These are phyloP conservation scores for Austrofundulus limnaeus DNA, from an alignment of 2,113 vertebrate genomes.

Conservation along the genomic window DNA sequence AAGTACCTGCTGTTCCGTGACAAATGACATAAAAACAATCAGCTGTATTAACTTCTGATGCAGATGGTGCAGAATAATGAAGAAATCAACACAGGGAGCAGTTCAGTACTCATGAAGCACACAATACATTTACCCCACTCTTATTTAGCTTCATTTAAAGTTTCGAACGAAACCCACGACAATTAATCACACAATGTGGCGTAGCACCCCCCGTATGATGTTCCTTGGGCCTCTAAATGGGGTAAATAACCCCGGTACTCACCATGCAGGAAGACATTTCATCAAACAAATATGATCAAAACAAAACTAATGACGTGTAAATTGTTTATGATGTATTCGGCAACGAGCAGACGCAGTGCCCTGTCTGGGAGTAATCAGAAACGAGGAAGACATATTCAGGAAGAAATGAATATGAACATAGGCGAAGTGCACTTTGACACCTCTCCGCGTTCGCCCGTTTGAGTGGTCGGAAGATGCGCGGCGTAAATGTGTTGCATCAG, in stretches of 20 bases:
- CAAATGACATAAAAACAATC: conserved; percentile 48
- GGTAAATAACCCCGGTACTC: conserved; percentile 71
- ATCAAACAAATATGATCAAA: conserved; percentile 83
- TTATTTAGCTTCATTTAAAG: conserved; percentile 39
- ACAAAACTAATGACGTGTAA: conserved; percentile 84
- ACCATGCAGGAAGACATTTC: conserved; percentile 71
- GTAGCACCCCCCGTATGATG: conserved; percentile 41
- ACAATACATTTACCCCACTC: conserved; percentile 16
- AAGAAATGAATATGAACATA: conserved; percentile 73
- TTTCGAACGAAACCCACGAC: conserved; percentile 53
- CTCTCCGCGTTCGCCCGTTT: conserved; percentile 10
- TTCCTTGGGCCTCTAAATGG: conserved; percentile 67
- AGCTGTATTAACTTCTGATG: conserved; percentile 54
- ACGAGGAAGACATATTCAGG: conserved; percentile 75
- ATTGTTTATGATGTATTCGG: conserved; percentile 79
- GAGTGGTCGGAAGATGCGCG: conserved; percentile 40
- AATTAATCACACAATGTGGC: conserved; percentile 74
- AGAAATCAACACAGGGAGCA: conserved; percentile 23
- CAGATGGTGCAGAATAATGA: conserved; percentile 27
- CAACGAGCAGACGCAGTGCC: conserved; percentile 60
- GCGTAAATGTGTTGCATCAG: conserved; percentile 35
- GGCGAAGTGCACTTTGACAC: conserved; percentile 50
- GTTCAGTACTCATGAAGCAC: not conserved
- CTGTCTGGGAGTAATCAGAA: conserved; percentile 73
- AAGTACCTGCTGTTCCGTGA: not conserved